A percentile compares a stretch with the other conserved stretches of the same genome.
Evolutionary conservation across 2,888 invertebrate species (phyloP).

Genomic region (Gastracanthus pulcherrimus): DNA sequence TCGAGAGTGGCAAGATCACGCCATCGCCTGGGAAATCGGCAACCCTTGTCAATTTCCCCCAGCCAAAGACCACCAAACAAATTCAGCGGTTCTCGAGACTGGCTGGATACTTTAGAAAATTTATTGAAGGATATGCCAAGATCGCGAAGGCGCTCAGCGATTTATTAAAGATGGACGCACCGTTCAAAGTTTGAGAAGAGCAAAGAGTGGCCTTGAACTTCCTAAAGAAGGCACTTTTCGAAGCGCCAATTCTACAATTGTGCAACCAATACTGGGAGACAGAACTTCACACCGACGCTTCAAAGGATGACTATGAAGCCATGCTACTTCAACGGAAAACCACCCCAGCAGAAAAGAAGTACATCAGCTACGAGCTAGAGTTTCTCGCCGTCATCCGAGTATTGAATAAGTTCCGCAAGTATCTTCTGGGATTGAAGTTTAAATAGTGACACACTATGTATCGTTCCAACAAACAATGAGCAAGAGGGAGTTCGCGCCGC

Average conservation of each 20-base stretch:
- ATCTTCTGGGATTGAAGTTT: not conserved
- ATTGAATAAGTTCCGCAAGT: conserved; percentile 1
- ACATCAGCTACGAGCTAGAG: conserved; percentile 8
- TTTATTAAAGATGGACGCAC: not conserved
- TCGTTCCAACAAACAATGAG: not conserved
- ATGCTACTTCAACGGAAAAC: too few relatives aligned
- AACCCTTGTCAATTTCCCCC: not conserved
- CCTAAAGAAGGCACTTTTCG: not conserved
- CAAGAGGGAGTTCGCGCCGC: not conserved
- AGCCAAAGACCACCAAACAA: not conserved
- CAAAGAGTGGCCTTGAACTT: not conserved
- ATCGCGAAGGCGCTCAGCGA: not conserved
- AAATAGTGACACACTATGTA: conserved; percentile 2
- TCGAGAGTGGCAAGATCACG: not conserved
- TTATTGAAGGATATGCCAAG: not conserved
- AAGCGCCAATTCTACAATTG: not conserved
- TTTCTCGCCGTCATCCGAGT: not conserved
- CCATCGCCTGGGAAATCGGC: not conserved
- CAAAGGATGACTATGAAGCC: conserved; percentile 16
- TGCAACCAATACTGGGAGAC: not conserved
- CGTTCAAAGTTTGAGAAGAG: not conserved
- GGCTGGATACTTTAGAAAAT: not conserved
- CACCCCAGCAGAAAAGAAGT: not conserved
- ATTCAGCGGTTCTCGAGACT: not conserved
- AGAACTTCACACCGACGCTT: conserved; percentile 17